These are phyloP conservation scores for Octodonta nipae DNA, from an alignment of 2,888 invertebrate genomes.

Conservation along the genomic window DNA sequence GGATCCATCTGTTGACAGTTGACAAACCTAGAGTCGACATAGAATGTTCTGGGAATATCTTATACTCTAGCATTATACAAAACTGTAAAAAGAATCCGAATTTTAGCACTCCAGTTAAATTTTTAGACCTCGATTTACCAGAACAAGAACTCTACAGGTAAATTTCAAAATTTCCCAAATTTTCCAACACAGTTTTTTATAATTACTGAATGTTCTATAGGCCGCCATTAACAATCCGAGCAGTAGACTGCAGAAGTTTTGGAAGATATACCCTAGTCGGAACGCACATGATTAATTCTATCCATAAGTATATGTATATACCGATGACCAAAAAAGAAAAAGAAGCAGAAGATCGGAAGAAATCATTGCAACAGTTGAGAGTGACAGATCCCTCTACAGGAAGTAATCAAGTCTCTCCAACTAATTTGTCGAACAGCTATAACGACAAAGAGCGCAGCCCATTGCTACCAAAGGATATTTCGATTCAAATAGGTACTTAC, in stretches of 20 bases:
- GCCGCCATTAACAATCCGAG: conserved; percentile 79
- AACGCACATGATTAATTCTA: conserved; percentile 81
- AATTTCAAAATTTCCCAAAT: too few relatives aligned
- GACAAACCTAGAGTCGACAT: conserved; percentile 81
- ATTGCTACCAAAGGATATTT: conserved; percentile 41
- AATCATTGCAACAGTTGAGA: conserved; percentile 32
- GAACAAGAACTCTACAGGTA: conserved; percentile 67
- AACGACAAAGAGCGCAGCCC: conserved; percentile 46
- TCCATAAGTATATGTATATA: conserved; percentile 73
- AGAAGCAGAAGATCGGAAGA: conserved; percentile 53
- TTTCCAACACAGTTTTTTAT: too few relatives aligned
- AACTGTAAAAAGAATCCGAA: conserved; percentile 75
- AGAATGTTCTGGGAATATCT: conserved; percentile 75
- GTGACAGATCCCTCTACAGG: conserved; percentile 15
- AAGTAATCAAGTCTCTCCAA: conserved; percentile 17
- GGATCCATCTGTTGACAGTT: conserved; percentile 68
- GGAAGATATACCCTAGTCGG: conserved; percentile 79
- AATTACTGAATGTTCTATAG: conserved; percentile 32
- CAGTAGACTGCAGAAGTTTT: conserved; percentile 64
- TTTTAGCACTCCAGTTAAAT: conserved; percentile 70
- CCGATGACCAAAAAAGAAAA: conserved; percentile 59
- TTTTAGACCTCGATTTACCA: conserved; percentile 70
- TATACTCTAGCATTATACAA: conserved; percentile 69
- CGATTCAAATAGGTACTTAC: conserved; percentile 33
- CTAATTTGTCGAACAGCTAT: conserved; percentile 14